A percentile compares a stretch with the other conserved stretches of the same genome.
These are phyloP conservation scores for Ciconia nigra DNA, from an alignment of 2,797 vertebrate genomes.

Conservation along the genomic window DNA sequence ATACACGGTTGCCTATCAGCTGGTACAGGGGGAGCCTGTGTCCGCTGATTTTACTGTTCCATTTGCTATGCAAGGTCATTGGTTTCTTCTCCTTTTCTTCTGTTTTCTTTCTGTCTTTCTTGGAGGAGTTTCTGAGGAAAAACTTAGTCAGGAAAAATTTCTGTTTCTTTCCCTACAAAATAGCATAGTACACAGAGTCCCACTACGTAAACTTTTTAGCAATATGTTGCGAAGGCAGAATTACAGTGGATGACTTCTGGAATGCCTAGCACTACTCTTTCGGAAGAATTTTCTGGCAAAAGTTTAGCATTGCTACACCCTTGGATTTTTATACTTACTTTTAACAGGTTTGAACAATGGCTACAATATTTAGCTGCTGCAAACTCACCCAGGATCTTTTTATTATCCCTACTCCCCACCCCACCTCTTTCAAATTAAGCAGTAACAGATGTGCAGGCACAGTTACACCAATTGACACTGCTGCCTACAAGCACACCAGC, in stretches of 20 bases:
- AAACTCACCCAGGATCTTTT: neutral
- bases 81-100: neutral
- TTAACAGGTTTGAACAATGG: neutral
- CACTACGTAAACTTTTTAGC: neutral
- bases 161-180: neutral
- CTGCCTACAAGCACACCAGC: neutral
- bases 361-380: neutral
- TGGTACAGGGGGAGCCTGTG: neutral
- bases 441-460: neutral
- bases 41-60: neutral
- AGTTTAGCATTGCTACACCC: neutral
- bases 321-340: neutral
- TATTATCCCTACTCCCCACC: neutral
- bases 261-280: neutral
- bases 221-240: neutral
- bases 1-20: neutral
- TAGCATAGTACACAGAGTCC: neutral
- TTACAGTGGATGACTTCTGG: neutral
- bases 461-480: neutral
- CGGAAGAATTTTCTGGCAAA: neutral
- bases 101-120: neutral
- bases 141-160: neutral
- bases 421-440: neutral
- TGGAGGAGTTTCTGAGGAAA: neutral
- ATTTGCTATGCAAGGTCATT: neutral